These are phyloP conservation scores for Solenodon paradoxus DNA, from an alignment of 2,113 vertebrate species.

Conservation along the genomic window DNA sequence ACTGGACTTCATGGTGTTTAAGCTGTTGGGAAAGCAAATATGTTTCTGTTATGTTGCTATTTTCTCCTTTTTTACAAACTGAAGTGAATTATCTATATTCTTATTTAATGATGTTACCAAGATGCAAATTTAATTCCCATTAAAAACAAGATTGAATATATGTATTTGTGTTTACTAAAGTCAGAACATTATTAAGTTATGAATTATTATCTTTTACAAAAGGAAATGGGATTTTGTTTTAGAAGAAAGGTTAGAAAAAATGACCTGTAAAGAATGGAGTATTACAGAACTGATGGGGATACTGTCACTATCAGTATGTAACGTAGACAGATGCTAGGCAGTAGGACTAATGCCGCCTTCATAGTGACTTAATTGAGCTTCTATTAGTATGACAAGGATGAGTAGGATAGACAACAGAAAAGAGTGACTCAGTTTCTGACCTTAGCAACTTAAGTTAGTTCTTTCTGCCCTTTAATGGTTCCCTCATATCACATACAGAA, in stretches of 20 bases:
- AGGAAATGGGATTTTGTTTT: background rate
- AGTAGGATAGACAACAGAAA: background rate
- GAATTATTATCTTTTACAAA: background rate
- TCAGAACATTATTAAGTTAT: slow-evolving; percentile 2
- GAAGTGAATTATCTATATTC: background rate
- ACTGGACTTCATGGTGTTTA: background rate
- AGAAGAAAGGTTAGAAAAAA: background rate
- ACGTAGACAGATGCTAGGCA: background rate
- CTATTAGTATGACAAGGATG: background rate
- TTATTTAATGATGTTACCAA: slow-evolving; percentile 37
- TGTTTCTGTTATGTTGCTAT: background rate
- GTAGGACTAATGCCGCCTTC: background rate
- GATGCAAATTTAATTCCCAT: background rate
- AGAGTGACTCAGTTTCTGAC: background rate
- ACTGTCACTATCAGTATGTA: background rate
- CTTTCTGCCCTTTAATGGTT: background rate
- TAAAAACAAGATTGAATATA: background rate
- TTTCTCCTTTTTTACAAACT: slow-evolving; percentile 5
- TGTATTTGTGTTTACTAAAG: slow-evolving; percentile 25
- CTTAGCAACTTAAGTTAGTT: background rate
- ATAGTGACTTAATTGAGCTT: background rate
- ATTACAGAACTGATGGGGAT: background rate
- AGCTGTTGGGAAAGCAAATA: background rate
- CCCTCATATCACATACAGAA: background rate
- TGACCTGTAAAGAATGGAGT: background rate